Evolutionary conservation across 2,888 invertebrate species (phyloP).

Genomic region (Dryobota labecula): DNA sequence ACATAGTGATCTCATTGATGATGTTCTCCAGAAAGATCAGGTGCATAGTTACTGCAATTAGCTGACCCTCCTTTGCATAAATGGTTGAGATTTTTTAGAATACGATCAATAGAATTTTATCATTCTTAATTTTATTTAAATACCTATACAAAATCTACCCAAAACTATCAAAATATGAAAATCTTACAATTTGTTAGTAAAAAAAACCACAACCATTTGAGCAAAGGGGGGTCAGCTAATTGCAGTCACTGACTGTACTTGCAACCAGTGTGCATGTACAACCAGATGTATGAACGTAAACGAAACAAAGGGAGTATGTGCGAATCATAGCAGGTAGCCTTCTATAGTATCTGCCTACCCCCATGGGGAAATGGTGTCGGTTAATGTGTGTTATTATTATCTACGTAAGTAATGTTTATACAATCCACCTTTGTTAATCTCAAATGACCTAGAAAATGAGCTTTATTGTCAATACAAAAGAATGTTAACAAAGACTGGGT

Average conservation of each 20-base stretch:
- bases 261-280: background rate
- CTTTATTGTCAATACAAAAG: slow-evolving; percentile 31
- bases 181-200: no score
- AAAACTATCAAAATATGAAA: no score
- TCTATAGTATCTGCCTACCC: background rate
- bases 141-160: no score
- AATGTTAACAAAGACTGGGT: slow-evolving; percentile 20
- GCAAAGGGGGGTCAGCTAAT: no score
- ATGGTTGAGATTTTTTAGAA: no score
- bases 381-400: background rate
- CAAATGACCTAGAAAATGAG: slow-evolving; percentile 52
- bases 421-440: slow-evolving; percentile 28
- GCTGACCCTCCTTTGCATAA: no score
- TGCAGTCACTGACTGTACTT: no score
- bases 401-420: slow-evolving; percentile 9
- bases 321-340: background rate
- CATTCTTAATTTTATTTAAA: no score
- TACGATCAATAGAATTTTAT: no score
- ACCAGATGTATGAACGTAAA: background rate
- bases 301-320: background rate
- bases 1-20: no score
- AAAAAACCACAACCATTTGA: no score
- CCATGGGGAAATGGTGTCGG: background rate
- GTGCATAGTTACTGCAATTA: no score
- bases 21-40: background rate